Evolutionary conservation across 2,888 invertebrate genomes (phyloP).

Genomic region (Argyra leucocephala): DNA sequence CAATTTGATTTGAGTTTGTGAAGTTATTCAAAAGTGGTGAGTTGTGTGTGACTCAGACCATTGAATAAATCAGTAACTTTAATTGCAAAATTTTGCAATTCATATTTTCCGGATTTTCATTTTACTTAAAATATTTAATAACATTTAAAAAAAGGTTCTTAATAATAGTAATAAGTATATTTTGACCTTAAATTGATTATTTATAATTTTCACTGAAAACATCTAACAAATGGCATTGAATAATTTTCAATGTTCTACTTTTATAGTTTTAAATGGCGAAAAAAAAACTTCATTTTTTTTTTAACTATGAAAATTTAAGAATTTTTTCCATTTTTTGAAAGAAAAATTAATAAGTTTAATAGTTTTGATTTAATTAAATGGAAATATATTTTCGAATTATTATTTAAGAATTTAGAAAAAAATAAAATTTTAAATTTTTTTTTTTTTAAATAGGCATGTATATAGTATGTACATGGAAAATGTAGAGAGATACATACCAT

Average conservation of each 20-base stretch:
- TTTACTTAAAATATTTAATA: not conserved
- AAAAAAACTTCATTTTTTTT: not conserved
- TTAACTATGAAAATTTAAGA: no score
- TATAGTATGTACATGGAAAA: no score
- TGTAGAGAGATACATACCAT: no score
- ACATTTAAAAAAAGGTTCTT: not conserved
- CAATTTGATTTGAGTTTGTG: not conserved
- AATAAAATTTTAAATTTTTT: no score
- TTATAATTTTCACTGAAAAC: not conserved
- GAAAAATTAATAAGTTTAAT: no score
- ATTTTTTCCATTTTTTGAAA: no score
- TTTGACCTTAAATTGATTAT: not conserved
- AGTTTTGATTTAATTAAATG: no score
- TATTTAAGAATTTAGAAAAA: no score
- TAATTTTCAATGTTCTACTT: constrained; percentile 3
- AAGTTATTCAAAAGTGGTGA: not conserved
- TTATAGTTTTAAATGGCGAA: not conserved
- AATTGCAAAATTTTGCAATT: not conserved
- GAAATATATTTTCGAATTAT: no score
- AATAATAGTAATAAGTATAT: not conserved
- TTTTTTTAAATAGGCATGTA: no score
- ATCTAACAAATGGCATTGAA: not conserved
- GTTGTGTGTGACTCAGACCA: constrained; percentile 6
- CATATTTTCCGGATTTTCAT: not conserved
- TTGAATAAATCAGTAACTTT: not conserved